Percentiles rank a stretch among this genome's conserved stretches.
These are phyloP conservation scores for Drosophila ezoana DNA, from an alignment of 2,888 invertebrate genomes.

Conservation along the genomic window DNA sequence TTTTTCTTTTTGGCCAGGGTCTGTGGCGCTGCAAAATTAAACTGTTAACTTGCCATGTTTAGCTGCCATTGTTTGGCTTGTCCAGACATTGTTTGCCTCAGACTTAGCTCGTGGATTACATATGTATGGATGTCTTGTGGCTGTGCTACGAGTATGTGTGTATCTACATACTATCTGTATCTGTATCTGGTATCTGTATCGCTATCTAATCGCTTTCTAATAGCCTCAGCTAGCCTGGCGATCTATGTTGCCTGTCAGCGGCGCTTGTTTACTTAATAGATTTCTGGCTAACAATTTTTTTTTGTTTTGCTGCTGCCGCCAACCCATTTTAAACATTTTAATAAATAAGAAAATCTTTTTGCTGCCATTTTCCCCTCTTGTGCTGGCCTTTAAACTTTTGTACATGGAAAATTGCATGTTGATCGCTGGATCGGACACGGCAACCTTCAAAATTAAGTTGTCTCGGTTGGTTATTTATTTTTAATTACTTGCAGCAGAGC, in stretches of 20 bases:
- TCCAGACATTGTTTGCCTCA: constrained; percentile 57
- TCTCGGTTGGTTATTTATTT: constrained; percentile 56
- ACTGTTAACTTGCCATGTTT: constrained; percentile 82
- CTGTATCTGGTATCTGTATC: constrained; percentile 70
- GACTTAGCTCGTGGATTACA: constrained; percentile 70
- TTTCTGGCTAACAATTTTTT: constrained; percentile 56
- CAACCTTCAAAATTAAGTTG: constrained; percentile 81
- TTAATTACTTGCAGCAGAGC: constrained; percentile 58
- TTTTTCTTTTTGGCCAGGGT: constrained; percentile 47
- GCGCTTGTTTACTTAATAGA: constrained; percentile 78
- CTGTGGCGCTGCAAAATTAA: constrained; percentile 67
- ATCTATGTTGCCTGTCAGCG: constrained; percentile 78
- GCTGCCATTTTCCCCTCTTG: constrained; percentile 22
- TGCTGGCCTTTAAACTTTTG: constrained; percentile 73
- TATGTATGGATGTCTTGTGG: constrained; percentile 50
- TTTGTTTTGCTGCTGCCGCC: constrained; percentile 24
- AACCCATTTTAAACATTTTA: constrained; percentile 74
- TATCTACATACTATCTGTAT: constrained; percentile 46
- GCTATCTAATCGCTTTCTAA: constrained; percentile 82
- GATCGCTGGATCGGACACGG: constrained; percentile 44
- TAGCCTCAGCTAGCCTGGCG: constrained; percentile 70
- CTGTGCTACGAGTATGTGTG: constrained; percentile 30
- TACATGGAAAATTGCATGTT: constrained; percentile 72
- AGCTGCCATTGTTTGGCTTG: constrained; percentile 79
- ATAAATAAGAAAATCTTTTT: constrained; percentile 80